Conservation (phyloP, 2,888 invertebrate genomes). For the Acrobasis consociella region DNA sequence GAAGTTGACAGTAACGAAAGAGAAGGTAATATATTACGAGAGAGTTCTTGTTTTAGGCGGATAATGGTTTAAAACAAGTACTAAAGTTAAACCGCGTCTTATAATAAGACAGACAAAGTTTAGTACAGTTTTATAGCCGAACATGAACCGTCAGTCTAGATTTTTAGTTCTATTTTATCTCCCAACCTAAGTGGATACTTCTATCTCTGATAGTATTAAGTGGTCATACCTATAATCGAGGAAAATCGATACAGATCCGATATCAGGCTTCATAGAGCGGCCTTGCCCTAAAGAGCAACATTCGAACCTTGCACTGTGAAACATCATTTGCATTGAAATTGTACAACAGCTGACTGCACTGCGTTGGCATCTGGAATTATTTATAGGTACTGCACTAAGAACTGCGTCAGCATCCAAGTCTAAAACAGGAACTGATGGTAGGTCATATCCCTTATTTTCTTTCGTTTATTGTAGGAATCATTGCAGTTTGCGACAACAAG, state of each 20-base stretch:
- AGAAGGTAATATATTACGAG: too few species aligned
- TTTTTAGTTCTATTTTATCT: neutral
- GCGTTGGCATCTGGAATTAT: slow-evolving; percentile 26
- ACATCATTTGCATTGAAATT: slow-evolving; percentile 26
- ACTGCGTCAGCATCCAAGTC: slow-evolving; percentile 7
- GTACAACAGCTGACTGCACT: slow-evolving; percentile 29
- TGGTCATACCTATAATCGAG: neutral
- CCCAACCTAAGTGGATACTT: neutral
- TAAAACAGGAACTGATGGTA: neutral
- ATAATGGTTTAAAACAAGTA: too few species aligned
- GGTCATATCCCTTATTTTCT: neutral
- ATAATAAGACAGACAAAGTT: too few species aligned
- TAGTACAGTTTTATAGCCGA: too few species aligned
- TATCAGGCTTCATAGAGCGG: slow-evolving; percentile 25
- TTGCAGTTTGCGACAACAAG: too few species aligned
- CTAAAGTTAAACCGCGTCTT: too few species aligned
- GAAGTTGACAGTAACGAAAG: too few species aligned
- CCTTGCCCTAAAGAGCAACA: slow-evolving; percentile 55
- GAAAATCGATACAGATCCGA: slow-evolving; percentile 8
- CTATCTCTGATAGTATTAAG: neutral
- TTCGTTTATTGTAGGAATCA: too few species aligned
- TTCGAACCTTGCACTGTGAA: slow-evolving; percentile 46
- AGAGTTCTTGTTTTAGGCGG: too few species aligned
- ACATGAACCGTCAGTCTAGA: too few species aligned
- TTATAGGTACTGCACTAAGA: slow-evolving; percentile 13